Conservation (phyloP, 2,797 vertebrate species). For the Acropternis orthonyx region DNA sequence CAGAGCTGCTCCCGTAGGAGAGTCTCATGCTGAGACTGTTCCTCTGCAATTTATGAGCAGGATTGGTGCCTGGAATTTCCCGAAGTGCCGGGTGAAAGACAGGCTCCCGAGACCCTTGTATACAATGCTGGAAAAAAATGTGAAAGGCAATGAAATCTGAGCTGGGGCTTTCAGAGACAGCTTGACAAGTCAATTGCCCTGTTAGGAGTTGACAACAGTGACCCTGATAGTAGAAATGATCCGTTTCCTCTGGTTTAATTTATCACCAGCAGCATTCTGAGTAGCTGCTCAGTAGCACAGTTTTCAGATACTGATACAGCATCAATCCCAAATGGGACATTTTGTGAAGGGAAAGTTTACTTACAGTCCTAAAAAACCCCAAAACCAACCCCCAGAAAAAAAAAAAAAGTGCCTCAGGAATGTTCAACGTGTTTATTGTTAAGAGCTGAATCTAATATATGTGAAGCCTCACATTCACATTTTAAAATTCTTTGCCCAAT, state of each 20-base stretch:
- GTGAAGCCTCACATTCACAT: fast-evolving
- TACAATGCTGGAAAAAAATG: slow-evolving; percentile 3
- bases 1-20: not conserved
- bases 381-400: not conserved
- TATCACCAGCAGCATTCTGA: slow-evolving; percentile 19
- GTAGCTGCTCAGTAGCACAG: slow-evolving; percentile 33
- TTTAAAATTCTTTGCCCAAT: not conserved
- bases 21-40: not conserved
- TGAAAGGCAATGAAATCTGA: slow-evolving; percentile 67
- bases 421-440: not conserved
- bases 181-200: slow-evolving; percentile 71
- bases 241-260: slow-evolving; percentile 62
- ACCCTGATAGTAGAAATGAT: slow-evolving; percentile 68
- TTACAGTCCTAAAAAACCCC: not conserved
- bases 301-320: not conserved
- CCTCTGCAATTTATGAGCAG: slow-evolving; percentile 22
- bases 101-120: slow-evolving; percentile 27
- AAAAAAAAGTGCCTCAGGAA: not conserved
- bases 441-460: not conserved
- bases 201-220: slow-evolving; percentile 64
- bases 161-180: slow-evolving; percentile 24
- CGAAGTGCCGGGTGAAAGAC: not conserved
- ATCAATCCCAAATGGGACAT: not conserved
- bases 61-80: slow-evolving; percentile 37
- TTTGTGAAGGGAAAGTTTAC: not conserved